Evolutionary conservation across 2,797 vertebrate species (phyloP).

Genomic region (Arrhamphus sclerolepis): DNA sequence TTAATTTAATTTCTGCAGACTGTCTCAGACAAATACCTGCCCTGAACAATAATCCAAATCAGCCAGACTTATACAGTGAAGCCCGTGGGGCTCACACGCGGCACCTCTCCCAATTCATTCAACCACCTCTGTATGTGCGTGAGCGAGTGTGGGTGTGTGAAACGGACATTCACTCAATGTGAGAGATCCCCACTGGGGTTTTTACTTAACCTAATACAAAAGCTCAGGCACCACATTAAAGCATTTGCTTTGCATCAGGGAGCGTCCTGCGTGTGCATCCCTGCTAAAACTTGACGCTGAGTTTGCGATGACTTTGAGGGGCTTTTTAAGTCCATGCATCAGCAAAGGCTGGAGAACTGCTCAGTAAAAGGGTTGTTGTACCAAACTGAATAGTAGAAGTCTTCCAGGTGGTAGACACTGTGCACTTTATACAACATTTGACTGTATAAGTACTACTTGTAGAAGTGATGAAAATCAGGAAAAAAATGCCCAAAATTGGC

Average conservation of each 20-base stretch:
- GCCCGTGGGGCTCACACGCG: too few relatives aligned
- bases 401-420: neutral
- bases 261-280: slow-evolving; percentile 49
- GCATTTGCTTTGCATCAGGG: slow-evolving; percentile 46
- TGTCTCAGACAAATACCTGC: slow-evolving; percentile 37
- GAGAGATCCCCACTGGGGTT: slow-evolving; percentile 47
- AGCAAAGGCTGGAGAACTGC: slow-evolving; percentile 27
- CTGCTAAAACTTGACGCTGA: slow-evolving; percentile 17
- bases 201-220: slow-evolving; percentile 58
- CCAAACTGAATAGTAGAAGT: neutral
- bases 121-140: slow-evolving; percentile 3
- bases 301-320: slow-evolving; percentile 35
- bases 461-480: neutral
- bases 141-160: slow-evolving; percentile 14
- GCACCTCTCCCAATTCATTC: slow-evolving; percentile 8
- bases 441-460: slow-evolving; percentile 9
- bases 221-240: slow-evolving; percentile 60
- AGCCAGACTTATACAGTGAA: too few relatives aligned
- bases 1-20: slow-evolving; percentile 8
- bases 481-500: slow-evolving; percentile 20
- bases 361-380: neutral
- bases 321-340: slow-evolving; percentile 49
- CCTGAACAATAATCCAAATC: slow-evolving; percentile 40
- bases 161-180: slow-evolving; percentile 11
- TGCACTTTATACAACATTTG: slow-evolving; percentile 10